Base-by-base conservation (phyloP, 2,113 vertebrate genomes). In the Macrotus californicus region DNA sequence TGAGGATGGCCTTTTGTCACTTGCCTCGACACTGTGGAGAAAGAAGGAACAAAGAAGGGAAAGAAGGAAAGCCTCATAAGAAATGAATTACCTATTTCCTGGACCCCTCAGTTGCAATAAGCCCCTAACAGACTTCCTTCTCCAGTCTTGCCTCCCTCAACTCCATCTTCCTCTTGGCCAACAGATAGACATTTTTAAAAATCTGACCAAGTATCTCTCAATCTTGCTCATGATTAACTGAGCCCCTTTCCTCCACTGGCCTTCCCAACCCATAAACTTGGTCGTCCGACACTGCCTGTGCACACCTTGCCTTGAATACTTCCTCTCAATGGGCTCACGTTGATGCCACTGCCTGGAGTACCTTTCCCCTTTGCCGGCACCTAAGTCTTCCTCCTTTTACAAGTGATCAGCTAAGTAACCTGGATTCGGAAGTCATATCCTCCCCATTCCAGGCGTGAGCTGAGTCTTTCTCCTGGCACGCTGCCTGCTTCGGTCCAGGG, bases 221-320 rank as follows among this genome's bases (percentile, higher is more conserved):
- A 54, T n/a, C 72, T 89, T 6, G 13, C n/a, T 19, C 34, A 22
- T 64, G 7, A 21, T 22, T 43, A 73, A n/a, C 18, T 64, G 21
- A 54, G 31, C 13, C 4, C 50, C 19, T 54, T 16, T 8, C 18
- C 43, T 13, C 41, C 1, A 5, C 2, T 2, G 6, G 36, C 7
- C n/a, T 69, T 36, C 50, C 61, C 52, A 54, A 7, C 6, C 26
- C 26, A 13, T 2, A 21, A 54, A 29, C 61, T 15, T 19, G 7
- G 41, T 67, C 43, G 0, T 41, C 15, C 0, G 0, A 2, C 43
- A 22, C 29, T 3, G 6, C 56, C 67, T 8, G 15, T 11, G 18
- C 22, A 46, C 19, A 2, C 36, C 50, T 50, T 66, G 5, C 66
- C 21, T 67, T 26, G 18, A 43, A 31, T 26, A 1, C 8, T 2